A percentile compares a stretch with the other conserved stretches of the same genome.
phyloP scores from a whole-genome alignment of 2,113 vertebrate genomes.

The Hemiprocne comata region DNA sequence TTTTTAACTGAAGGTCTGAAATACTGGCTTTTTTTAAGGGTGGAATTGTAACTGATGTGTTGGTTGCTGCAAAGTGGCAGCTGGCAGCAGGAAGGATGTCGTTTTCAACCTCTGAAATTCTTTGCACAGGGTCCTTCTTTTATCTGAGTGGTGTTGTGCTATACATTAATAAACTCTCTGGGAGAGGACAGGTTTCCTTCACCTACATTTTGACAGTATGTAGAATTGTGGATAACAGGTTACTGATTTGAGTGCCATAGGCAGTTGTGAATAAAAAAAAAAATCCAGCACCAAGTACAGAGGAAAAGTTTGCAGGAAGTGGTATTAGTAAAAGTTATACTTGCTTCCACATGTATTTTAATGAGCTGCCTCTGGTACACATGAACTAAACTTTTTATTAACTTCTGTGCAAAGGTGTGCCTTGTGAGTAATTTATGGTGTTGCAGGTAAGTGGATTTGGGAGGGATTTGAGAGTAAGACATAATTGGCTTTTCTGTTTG shows the following conservation, averaged over 20 bases:
- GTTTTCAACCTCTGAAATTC: too few relatives aligned
- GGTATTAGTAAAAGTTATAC: neutral
- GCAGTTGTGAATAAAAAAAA: neutral
- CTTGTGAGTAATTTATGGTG: neutral
- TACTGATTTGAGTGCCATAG: neutral
- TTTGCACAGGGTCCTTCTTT: too few relatives aligned
- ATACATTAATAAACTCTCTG: neutral
- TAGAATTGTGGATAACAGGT: neutral
- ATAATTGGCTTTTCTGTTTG: neutral
- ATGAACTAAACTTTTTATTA: neutral
- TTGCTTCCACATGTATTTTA: neutral
- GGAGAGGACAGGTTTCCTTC: neutral
- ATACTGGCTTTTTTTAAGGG: neutral
- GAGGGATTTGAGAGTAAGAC: neutral
- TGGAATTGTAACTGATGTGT: neutral
- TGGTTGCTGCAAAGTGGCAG: neutral
- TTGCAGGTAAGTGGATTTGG: neutral
- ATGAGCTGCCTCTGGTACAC: neutral
- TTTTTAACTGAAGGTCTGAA: neutral
- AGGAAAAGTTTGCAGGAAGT: neutral
- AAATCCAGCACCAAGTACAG: neutral
- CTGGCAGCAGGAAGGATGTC: neutral
- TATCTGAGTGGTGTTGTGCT: neutral
- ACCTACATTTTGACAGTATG: neutral
- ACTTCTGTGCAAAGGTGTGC: neutral